Percentiles rank a stretch among this genome's conserved stretches.
These are phyloP conservation scores for cattle (Bos taurus) DNA, from an alignment of 2,113 vertebrate species.

Conservation along the genomic window DNA sequence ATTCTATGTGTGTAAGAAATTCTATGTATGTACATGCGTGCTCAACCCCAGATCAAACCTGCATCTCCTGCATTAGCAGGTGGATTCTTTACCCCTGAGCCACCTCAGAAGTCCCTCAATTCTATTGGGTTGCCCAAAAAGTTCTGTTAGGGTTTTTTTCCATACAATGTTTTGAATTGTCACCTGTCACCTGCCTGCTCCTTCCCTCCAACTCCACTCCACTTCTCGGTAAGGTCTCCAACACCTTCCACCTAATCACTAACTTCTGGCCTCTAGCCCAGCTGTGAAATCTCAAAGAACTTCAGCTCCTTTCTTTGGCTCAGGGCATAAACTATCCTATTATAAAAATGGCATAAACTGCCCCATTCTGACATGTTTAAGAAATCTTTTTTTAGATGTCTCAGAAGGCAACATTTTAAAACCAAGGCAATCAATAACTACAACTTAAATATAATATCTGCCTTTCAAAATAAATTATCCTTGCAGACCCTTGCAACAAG, in stretches of 20 bases:
- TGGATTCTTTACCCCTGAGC: neutral
- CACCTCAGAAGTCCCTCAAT: neutral
- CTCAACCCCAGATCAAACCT: neutral
- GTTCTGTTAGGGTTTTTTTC: neutral
- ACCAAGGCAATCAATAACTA: neutral
- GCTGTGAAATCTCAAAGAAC: neutral
- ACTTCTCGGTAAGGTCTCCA: neutral
- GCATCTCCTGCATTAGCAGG: neutral
- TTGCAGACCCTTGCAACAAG: slow-evolving; percentile 39
- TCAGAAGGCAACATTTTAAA: slow-evolving; percentile 38
- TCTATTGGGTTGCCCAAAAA: neutral
- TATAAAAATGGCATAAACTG: neutral
- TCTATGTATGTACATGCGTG: neutral
- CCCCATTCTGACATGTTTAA: neutral
- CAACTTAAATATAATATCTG: slow-evolving; percentile 7
- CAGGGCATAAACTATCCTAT: neutral
- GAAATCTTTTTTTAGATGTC: slow-evolving; percentile 4
- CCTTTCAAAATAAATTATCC: slow-evolving; percentile 52
- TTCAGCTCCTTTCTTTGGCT: neutral
- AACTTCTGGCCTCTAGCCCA: neutral
- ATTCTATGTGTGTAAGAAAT: neutral
- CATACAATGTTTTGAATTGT: neutral
- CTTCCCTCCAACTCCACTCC: neutral
- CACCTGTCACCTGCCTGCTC: neutral
- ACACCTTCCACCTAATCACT: neutral